A percentile compares a stretch with the other conserved stretches of the same genome.
Evolutionary conservation across 2,888 invertebrate species (phyloP).

Genomic region (Volucella inanis): DNA sequence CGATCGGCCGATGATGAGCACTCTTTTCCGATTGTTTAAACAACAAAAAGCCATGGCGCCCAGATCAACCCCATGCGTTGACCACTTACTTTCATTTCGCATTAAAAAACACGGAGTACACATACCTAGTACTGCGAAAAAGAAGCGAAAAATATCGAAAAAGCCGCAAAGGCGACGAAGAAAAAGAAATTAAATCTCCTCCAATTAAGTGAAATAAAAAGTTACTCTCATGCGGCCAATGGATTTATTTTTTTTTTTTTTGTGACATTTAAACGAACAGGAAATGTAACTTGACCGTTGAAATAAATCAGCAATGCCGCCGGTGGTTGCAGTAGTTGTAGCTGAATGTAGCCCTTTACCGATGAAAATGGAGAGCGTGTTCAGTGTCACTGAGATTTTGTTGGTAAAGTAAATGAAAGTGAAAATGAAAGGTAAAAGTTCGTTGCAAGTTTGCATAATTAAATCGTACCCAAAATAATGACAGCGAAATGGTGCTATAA

Average conservation of each 20-base stretch:
- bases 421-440: conserved; percentile 59
- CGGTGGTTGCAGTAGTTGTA: not conserved
- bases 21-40: conserved; percentile 23
- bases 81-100: conserved; percentile 65
- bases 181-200: conserved; percentile 21
- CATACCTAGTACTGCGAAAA: conserved; percentile 4
- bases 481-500: not conserved
- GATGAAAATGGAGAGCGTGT: conserved; percentile 15
- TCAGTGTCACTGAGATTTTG: conserved; percentile 3
- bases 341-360: conserved; percentile 18
- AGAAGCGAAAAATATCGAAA: not conserved
- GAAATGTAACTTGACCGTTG: conserved; percentile 35
- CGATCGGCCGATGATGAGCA: not conserved
- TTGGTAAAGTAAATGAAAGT: not conserved
- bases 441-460: conserved; percentile 24
- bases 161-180: too few species aligned
- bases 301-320: not conserved
- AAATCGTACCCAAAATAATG: conserved; percentile 8
- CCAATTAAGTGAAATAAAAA: conserved; percentile 54
- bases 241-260: conserved; percentile 1
- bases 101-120: conserved; percentile 25
- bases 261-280: conserved; percentile 5
- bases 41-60: conserved; percentile 14
- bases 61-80: not conserved
- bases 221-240: conserved; percentile 10